phyloP scores from a whole-genome alignment of 2,113 vertebrate genomes.

The Bolborhynchus lineola region DNA sequence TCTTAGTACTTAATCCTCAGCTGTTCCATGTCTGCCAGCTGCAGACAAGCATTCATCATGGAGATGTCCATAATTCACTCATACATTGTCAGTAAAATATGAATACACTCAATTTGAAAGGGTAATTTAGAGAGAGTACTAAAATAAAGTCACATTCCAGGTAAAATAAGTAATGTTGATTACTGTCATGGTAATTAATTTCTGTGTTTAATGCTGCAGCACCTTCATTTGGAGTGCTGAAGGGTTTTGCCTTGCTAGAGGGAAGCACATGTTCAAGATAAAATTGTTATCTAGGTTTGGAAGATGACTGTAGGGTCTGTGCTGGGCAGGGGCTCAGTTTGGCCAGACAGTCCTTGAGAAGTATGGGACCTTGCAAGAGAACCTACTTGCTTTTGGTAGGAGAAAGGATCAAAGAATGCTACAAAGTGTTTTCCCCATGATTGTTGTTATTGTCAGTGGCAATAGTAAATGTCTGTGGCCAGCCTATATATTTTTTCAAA shows the following conservation, averaged over 20 bases:
- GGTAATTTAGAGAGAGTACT: neutral
- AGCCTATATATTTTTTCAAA: neutral
- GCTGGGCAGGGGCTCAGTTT: neutral
- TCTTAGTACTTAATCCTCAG: neutral
- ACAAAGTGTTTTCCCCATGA: neutral
- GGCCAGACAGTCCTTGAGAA: neutral
- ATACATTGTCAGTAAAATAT: neutral
- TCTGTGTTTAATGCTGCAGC: neutral
- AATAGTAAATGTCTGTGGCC: neutral
- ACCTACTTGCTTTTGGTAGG: neutral
- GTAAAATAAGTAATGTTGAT: neutral
- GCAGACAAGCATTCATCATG: neutral
- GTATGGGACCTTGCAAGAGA: neutral
- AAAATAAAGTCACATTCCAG: neutral
- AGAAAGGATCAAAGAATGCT: neutral
- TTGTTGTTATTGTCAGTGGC: neutral
- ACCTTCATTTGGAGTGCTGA: neutral
- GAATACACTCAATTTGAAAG: neutral
- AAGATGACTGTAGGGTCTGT: no score
- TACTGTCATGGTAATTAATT: neutral
- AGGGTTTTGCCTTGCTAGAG: neutral
- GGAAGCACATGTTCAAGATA: neutral
- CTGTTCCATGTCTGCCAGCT: neutral
- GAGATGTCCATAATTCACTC: neutral
- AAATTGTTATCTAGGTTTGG: neutral